A percentile compares a stretch with the other conserved stretches of the same genome.
Conservation (phyloP, 2,888 invertebrate species). For the Drymonia ruficornis region DNA sequence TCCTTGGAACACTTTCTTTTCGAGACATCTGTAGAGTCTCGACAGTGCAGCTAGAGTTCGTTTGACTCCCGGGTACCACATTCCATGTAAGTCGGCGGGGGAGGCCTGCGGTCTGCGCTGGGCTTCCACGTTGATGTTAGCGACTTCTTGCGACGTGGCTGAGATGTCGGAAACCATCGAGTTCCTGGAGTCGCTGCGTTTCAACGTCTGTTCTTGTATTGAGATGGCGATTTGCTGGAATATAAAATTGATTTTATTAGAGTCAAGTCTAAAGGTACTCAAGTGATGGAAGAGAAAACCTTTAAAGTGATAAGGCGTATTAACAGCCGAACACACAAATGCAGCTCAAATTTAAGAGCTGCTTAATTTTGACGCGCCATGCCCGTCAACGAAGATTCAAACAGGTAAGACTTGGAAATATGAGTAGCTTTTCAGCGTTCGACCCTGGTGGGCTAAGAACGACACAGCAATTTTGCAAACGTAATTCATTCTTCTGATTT, state of each 20-base stretch:
- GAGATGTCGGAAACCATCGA: slow-evolving; percentile 89
- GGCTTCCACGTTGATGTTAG: slow-evolving; percentile 83
- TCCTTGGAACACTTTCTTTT: slow-evolving; percentile 97
- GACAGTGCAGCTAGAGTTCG: slow-evolving; percentile 97
- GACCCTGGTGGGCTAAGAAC: no score
- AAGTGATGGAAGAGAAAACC: no score
- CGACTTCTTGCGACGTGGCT: slow-evolving; percentile 89
- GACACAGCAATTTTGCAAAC: no score
- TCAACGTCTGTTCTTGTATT: slow-evolving; percentile 83
- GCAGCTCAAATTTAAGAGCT: no score
- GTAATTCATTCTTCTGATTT: no score
- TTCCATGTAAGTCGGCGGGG: slow-evolving; percentile 98
- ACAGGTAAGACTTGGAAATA: no score
- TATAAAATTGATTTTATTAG: neutral
- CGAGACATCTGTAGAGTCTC: slow-evolving; percentile 93
- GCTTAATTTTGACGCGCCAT: no score
- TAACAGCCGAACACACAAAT: no score
- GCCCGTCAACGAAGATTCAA: no score
- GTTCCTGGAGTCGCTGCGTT: slow-evolving; percentile 87
- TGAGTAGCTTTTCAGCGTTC: no score
- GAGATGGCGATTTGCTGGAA: slow-evolving; percentile 87
- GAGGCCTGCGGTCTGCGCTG: slow-evolving; percentile 84
- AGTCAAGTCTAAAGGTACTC: no score
- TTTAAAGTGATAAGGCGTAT: no score
- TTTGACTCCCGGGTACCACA: slow-evolving; percentile 99